Conservation (phyloP, 2,797 vertebrate species). For the Anisognathus igniventris region DNA sequence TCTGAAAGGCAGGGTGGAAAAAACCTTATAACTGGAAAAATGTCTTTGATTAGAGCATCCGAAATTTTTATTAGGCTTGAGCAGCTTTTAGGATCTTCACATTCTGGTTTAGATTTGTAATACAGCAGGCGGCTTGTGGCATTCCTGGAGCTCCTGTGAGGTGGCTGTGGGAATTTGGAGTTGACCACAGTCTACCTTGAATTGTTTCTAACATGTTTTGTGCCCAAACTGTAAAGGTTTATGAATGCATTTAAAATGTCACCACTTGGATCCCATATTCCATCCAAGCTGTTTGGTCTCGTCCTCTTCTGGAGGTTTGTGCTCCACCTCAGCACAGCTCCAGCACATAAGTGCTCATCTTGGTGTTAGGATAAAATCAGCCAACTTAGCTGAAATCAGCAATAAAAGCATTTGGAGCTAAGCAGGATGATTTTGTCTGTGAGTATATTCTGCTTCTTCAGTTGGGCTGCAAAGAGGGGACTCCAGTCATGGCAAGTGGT, state of each 20-base stretch:
- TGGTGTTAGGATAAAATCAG: background rate
- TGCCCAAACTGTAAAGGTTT: background rate
- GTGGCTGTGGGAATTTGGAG: background rate
- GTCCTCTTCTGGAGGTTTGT: background rate
- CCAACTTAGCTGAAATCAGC: background rate
- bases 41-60: background rate
- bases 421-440: background rate
- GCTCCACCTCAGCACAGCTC: background rate
- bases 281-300: background rate
- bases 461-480: background rate
- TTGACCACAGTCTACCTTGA: background rate
- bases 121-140: background rate
- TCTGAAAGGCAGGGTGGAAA: rapidly evolving
- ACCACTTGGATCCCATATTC: background rate
- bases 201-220: background rate
- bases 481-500: background rate
- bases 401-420: background rate
- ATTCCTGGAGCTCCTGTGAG: background rate
- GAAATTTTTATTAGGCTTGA: background rate
- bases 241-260: background rate
- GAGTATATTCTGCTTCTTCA: background rate
- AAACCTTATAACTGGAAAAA: background rate
- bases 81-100: background rate
- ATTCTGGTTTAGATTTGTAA: background rate
- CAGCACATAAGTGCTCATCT: background rate